Evolutionary conservation across 2,797 vertebrate species (phyloP).

Genomic region (Gobio occitaniae): DNA sequence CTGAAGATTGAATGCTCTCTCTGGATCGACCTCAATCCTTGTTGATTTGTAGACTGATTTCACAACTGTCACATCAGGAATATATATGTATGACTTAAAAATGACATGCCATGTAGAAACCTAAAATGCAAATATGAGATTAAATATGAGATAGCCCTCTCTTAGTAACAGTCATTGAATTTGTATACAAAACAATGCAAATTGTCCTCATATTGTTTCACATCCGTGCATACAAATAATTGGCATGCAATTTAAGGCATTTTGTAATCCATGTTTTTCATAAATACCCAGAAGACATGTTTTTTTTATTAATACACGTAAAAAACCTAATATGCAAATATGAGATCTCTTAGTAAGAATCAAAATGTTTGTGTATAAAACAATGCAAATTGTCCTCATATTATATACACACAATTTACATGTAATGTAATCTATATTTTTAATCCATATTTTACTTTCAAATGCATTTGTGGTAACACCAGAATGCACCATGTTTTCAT

Average conservation of each 20-base stretch:
- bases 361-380: not conserved
- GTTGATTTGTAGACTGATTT: not conserved
- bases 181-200: constrained; percentile 2
- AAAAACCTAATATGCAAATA: not conserved
- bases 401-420: not conserved
- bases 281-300: not conserved
- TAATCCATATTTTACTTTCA: not conserved
- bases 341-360: not conserved
- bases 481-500: constrained; percentile 3
- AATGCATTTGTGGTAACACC: not conserved
- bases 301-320: not conserved
- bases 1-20: constrained; percentile 1
- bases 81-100: constrained; percentile 13
- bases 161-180: not conserved
- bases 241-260: not conserved
- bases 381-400: not conserved
- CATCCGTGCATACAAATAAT: constrained; percentile 2
- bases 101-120: not conserved
- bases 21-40: not conserved
- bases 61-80: not conserved
- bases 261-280: constrained; percentile 7
- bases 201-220: not conserved
- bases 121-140: constrained; percentile 26
- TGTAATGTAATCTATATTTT: not conserved
- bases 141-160: not conserved